Percentiles rank a stretch among this genome's conserved stretches.
Conservation (phyloP, 2,113 vertebrate species). For the Sphaerodactylus townsendi region DNA sequence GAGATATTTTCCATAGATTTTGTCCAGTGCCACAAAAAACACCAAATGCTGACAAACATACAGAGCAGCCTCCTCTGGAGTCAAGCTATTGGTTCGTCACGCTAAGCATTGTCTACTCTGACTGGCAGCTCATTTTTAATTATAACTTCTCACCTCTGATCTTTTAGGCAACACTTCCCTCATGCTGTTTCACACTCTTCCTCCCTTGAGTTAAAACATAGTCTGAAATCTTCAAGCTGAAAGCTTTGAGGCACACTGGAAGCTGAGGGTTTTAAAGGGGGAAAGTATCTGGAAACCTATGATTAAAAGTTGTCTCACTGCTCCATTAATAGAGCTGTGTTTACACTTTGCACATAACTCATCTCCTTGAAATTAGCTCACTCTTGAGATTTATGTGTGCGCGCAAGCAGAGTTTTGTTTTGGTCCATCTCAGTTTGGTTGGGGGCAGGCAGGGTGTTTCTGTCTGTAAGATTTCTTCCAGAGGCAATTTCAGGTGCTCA, state of each 20-base stretch:
- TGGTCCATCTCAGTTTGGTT: neutral
- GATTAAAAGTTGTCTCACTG: slow-evolving; percentile 3
- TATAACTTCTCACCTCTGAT: neutral
- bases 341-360: neutral
- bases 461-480: neutral
- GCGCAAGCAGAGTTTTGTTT: neutral
- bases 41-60: neutral
- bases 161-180: neutral
- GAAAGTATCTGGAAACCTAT: neutral
- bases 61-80: too few relatives aligned
- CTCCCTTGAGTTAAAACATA: neutral
- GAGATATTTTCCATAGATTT: neutral
- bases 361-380: neutral
- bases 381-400: neutral
- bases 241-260: neutral
- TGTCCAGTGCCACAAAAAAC: neutral
- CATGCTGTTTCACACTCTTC: neutral
- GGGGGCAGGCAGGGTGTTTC: neutral
- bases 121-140: neutral
- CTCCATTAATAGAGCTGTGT: slow-evolving; percentile 13
- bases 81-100: too few relatives aligned
- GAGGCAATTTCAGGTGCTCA: neutral
- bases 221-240: neutral
- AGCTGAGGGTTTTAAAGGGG: neutral
- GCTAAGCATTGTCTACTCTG: too few relatives aligned